These are phyloP conservation scores for Porites lutea DNA, from an alignment of 64 coral and sea anemone genomes.

Conservation along the genomic window DNA sequence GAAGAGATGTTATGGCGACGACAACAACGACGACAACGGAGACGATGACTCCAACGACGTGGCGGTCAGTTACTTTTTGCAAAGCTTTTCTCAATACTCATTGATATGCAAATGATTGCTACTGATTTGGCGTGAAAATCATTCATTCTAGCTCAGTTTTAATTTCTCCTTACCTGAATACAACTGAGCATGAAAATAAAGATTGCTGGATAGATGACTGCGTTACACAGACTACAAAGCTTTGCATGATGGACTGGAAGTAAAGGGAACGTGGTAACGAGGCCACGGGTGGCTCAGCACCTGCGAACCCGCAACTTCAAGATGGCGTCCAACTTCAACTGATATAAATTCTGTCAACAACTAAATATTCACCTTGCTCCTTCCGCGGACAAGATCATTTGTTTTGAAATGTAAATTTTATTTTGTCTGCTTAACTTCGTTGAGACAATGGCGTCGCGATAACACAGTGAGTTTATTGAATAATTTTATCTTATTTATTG, in stretches of 20 bases:
- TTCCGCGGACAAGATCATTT: neutral
- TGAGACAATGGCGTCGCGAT: constrained; percentile 11
- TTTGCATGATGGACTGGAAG: no score
- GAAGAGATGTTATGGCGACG: neutral
- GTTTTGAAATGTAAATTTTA: neutral
- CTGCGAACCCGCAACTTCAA: constrained; percentile 19
- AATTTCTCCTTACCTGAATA: no score
- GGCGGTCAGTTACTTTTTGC: neutral
- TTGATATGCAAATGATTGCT: no score
- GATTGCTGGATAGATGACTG: no score
- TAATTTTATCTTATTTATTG: neutral
- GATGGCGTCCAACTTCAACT: constrained; percentile 3
- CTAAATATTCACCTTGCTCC: neutral
- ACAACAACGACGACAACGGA: neutral
- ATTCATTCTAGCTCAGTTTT: no score
- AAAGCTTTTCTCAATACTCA: no score
- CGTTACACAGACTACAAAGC: no score
- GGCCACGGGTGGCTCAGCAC: neutral
- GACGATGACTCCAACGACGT: neutral
- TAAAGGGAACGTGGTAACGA: neutral
- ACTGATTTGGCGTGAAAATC: no score
- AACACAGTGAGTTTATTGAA: neutral
- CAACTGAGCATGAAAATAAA: no score
- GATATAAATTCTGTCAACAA: neutral
- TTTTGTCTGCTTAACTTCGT: neutral